Evolutionary conservation across 2,797 vertebrate species (phyloP).

Genomic region (Tiaroga cobitis): DNA sequence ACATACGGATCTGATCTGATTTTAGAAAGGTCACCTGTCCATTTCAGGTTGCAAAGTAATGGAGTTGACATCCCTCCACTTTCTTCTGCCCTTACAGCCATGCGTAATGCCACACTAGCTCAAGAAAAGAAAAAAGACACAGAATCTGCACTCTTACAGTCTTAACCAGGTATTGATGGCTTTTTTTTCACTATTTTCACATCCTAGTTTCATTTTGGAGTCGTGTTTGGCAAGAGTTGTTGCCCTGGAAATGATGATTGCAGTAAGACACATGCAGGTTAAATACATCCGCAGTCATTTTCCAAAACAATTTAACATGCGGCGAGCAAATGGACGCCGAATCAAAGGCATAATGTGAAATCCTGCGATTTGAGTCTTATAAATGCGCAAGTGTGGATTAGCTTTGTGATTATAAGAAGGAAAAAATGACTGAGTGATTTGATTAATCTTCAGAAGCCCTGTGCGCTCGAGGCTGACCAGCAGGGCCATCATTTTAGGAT

Average conservation of each 20-base stretch:
- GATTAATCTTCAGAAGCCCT: slow-evolving; percentile 60
- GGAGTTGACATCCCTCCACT: slow-evolving; percentile 76
- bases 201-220: slow-evolving; percentile 29
- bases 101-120: slow-evolving; percentile 25
- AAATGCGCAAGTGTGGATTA: slow-evolving; percentile 47
- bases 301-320: slow-evolving; percentile 21
- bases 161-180: slow-evolving; percentile 10
- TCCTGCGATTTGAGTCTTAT: slow-evolving; percentile 48
- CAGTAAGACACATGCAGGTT: slow-evolving; percentile 37
- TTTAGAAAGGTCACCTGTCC: slow-evolving; percentile 76
- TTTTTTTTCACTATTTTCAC: slow-evolving; percentile 14
- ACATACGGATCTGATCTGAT: slow-evolving; percentile 65
- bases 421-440: slow-evolving; percentile 61
- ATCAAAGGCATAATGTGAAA: slow-evolving; percentile 41
- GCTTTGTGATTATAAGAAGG: slow-evolving; percentile 49
- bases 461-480: slow-evolving; percentile 52
- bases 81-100: slow-evolving; percentile 64
- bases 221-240: slow-evolving; percentile 6
- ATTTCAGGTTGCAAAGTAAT: slow-evolving; percentile 75
- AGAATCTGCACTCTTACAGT: background rate
- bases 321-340: background rate
- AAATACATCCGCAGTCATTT: slow-evolving; percentile 35
- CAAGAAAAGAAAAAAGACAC: background rate
- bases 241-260: background rate
- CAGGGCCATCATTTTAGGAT: slow-evolving; percentile 72